These are phyloP conservation scores for Dione juno DNA, from an alignment of 2,888 invertebrate species.

Conservation along the genomic window DNA sequence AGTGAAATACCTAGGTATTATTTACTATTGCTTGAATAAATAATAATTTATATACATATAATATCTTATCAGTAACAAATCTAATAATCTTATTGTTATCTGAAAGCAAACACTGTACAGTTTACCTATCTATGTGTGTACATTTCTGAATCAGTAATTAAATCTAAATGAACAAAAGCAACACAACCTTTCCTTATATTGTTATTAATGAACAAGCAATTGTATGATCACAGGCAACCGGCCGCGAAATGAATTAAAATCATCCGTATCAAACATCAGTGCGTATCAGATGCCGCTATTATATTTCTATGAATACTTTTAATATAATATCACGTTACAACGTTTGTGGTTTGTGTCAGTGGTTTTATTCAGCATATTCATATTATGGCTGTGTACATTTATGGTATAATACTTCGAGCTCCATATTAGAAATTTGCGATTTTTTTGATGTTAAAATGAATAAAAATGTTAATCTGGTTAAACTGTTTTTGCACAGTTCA, in stretches of 20 bases:
- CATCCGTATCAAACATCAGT: slow-evolving; percentile 49
- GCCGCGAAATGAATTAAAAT: slow-evolving; percentile 67
- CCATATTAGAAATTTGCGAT: no score
- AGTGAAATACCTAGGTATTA: no score
- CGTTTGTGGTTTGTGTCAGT: background rate
- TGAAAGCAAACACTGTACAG: no score
- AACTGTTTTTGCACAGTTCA: no score
- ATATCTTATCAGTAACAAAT: no score
- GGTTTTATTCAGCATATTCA: background rate
- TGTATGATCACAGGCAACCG: slow-evolving; percentile 64
- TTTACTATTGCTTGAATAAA: no score
- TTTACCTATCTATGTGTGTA: background rate
- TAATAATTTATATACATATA: no score
- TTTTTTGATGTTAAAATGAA: no score
- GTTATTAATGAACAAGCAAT: slow-evolving; percentile 55
- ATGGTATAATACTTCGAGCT: background rate
- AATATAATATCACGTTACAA: background rate
- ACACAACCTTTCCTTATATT: slow-evolving; percentile 46
- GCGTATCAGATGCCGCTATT: slow-evolving; percentile 39
- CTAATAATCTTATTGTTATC: no score
- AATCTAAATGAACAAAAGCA: slow-evolving; percentile 1
- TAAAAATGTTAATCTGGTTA: no score
- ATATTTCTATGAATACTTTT: slow-evolving; percentile 8
- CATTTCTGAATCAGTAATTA: background rate
- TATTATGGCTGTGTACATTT: background rate